A percentile compares a stretch with the other conserved stretches of the same genome.
phyloP scores from a whole-genome alignment of 1,140 invertebrate genomes.

The Onthophagus taurus region DNA sequence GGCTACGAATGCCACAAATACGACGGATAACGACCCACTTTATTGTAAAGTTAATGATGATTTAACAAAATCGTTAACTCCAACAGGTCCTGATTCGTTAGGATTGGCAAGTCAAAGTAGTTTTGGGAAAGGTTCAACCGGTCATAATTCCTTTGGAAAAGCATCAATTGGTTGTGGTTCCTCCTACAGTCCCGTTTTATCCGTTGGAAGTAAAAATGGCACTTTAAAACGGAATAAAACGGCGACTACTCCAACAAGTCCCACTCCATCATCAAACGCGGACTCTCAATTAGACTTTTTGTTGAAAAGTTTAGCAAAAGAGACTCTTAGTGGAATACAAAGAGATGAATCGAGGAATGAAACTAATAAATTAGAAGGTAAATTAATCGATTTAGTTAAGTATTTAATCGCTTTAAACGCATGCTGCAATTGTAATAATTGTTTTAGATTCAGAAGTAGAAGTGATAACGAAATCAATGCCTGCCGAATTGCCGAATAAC shows the following conservation, averaged over 20 bases:
- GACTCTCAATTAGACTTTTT: constrained; percentile 52
- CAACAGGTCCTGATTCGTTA: constrained; percentile 20
- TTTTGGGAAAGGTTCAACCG: constrained; percentile 26
- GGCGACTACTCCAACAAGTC: constrained; percentile 25
- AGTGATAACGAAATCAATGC: constrained; percentile 42
- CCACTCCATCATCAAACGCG: constrained; percentile 28
- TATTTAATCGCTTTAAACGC: not conserved
- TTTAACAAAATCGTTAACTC: constrained; percentile 25
- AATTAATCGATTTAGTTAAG: not conserved
- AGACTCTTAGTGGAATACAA: constrained; percentile 35
- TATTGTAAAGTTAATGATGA: constrained; percentile 34
- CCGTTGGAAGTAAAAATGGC: constrained; percentile 24
- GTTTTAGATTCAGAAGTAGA: constrained; percentile 41
- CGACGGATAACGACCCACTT: constrained; percentile 28
- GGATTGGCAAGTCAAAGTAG: constrained; percentile 24
- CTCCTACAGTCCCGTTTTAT: constrained; percentile 28
- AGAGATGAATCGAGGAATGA: constrained; percentile 31
- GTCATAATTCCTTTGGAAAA: constrained; percentile 25
- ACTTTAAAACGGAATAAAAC: constrained; percentile 28
- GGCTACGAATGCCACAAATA: constrained; percentile 19
- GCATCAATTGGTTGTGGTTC: constrained; percentile 23
- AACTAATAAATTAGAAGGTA: constrained; percentile 37
- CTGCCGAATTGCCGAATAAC: constrained; percentile 55
- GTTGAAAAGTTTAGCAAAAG: constrained; percentile 52
- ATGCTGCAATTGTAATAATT: not conserved